A percentile compares a stretch with the other conserved stretches of the same genome.
Conservation (phyloP, 2,888 invertebrate genomes). For the Temnothorax ravouxi region DNA sequence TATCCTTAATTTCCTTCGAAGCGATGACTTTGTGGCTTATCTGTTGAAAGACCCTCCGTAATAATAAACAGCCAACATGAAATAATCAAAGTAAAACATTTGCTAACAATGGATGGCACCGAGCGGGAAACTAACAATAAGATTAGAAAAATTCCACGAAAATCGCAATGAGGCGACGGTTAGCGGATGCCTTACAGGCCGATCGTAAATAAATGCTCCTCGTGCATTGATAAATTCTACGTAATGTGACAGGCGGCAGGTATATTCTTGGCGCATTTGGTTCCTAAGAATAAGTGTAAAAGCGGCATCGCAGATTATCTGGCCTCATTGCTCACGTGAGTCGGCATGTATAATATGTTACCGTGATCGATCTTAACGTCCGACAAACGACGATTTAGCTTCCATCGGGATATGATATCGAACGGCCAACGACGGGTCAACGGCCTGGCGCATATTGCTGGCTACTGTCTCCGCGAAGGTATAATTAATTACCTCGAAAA, state of each 20-base stretch:
- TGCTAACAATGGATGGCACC: neutral
- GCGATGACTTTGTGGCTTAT: neutral
- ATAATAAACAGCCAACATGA: neutral
- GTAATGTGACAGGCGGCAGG: constrained; percentile 45
- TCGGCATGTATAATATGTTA: constrained; percentile 33
- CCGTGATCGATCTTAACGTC: constrained; percentile 65
- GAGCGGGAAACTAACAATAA: neutral
- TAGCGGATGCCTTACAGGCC: neutral
- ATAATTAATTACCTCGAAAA: neutral
- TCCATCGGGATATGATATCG: constrained; percentile 23
- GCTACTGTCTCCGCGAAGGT: neutral
- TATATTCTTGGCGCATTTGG: constrained; percentile 68
- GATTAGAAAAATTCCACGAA: constrained; percentile 7
- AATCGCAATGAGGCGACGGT: neutral
- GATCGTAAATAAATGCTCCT: constrained; percentile 9
- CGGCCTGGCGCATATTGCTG: neutral
- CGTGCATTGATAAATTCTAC: constrained; percentile 62
- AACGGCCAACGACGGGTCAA: constrained; percentile 11
- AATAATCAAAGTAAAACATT: neutral
- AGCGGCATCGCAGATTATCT: constrained; percentile 43
- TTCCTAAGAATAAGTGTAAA: constrained; percentile 60
- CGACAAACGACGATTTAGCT: constrained; percentile 60
- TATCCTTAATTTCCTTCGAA: neutral
- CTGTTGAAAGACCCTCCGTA: neutral
- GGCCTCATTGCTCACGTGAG: constrained; percentile 46